A percentile compares a stretch with the other conserved stretches of the same genome.
phyloP scores from a whole-genome alignment of 2,888 invertebrate genomes.

The Eulithis testata region DNA sequence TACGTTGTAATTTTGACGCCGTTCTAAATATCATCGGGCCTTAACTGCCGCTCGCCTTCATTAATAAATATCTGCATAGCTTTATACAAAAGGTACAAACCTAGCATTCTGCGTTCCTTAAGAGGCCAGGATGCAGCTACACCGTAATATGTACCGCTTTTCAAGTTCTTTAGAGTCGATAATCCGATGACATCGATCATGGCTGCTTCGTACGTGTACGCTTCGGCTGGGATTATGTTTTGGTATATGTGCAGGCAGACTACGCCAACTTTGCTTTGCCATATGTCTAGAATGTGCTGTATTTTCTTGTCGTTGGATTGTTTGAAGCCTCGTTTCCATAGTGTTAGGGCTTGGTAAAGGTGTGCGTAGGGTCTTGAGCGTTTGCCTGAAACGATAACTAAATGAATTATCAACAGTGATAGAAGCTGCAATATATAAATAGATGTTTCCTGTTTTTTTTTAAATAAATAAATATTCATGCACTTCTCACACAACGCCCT shows the following conservation, averaged over 20 bases:
- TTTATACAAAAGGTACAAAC: slow-evolving; percentile 91
- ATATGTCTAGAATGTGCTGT: slow-evolving; percentile 93
- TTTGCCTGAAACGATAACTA: slow-evolving; percentile 76
- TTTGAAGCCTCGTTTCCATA: slow-evolving; percentile 83
- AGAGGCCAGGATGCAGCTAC: slow-evolving; percentile 89
- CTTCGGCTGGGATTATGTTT: slow-evolving; percentile 95
- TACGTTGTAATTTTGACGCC: too few species aligned
- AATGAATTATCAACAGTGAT: too few species aligned
- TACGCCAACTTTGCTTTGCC: slow-evolving; percentile 93
- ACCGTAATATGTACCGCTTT: slow-evolving; percentile 93
- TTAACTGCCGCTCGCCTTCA: slow-evolving; percentile 95
- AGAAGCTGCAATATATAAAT: too few species aligned
- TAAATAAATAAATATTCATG: too few species aligned
- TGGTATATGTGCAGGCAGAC: slow-evolving; percentile 96
- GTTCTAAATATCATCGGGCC: slow-evolving; percentile 86
- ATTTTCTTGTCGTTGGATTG: slow-evolving; percentile 86
- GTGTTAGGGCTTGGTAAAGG: slow-evolving; percentile 93
- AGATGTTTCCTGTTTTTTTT: too few species aligned
- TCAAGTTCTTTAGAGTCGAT: slow-evolving; percentile 85
- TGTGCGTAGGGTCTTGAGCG: slow-evolving; percentile 95
- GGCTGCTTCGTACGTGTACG: slow-evolving; percentile 96
- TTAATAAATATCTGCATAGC: slow-evolving; percentile 93
- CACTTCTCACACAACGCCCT: too few species aligned
- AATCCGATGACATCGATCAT: slow-evolving; percentile 95
- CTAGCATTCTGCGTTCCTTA: slow-evolving; percentile 89